Percentiles rank a stretch among this genome's conserved stretches.
Evolutionary conservation across 2,113 vertebrate species (phyloP).

Genomic region (Vombatus ursinus): DNA sequence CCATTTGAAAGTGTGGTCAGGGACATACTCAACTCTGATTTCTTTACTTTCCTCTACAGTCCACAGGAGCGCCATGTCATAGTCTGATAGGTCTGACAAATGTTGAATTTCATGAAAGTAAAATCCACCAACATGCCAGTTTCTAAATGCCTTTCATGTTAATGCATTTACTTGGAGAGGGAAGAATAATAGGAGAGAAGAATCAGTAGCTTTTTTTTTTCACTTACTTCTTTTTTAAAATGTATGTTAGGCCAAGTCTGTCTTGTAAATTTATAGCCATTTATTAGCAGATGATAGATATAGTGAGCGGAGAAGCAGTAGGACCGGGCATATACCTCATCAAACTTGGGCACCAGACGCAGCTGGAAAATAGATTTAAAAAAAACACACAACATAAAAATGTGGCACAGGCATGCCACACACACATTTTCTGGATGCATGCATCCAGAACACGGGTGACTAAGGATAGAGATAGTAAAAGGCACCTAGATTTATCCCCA

Average conservation of each 20-base stretch:
- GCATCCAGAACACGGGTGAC: not conserved
- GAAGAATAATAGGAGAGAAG: conserved; percentile 19
- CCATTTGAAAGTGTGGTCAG: not conserved
- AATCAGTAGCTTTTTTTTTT: not conserved
- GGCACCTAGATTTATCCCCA: not conserved
- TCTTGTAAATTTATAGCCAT: conserved; percentile 92
- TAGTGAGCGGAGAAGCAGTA: conserved; percentile 94
- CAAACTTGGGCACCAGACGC: conserved; percentile 76
- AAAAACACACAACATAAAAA: not conserved
- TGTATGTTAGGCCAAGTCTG: conserved; percentile 89
- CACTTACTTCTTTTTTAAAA: conserved; percentile 91
- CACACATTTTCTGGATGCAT: rapidly evolving
- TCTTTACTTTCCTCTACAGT: not conserved
- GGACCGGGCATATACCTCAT: conserved; percentile 85
- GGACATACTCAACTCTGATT: not conserved
- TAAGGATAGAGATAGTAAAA: not conserved
- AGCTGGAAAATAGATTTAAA: conserved; percentile 83
- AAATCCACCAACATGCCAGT: not conserved
- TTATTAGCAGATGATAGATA: conserved; percentile 87
- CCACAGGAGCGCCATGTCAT: not conserved
- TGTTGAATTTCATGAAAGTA: not conserved
- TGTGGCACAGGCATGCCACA: not conserved
- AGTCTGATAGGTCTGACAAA: not conserved
- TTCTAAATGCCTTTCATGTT: not conserved
- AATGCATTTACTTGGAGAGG: not conserved